Percentiles rank a stretch among this genome's conserved stretches.
phyloP scores from a whole-genome alignment of 2,888 invertebrate genomes.

The Hydrotaea diabolus region DNA sequence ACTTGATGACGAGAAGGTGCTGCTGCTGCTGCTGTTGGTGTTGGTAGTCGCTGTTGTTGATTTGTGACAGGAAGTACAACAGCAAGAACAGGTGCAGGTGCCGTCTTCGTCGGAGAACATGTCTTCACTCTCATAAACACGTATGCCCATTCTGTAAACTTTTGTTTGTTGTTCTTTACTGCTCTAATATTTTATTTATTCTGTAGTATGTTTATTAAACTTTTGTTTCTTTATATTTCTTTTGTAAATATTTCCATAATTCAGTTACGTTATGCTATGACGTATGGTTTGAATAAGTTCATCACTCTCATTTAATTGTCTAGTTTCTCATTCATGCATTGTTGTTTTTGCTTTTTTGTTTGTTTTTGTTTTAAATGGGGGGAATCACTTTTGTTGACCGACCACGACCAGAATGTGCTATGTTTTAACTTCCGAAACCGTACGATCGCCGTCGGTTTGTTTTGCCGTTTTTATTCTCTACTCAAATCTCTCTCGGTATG shows the following conservation, averaged over 20 bases:
- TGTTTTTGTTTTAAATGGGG: slow-evolving; percentile 44
- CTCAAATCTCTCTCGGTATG: neutral
- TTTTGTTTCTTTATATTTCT: neutral
- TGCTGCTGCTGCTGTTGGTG: slow-evolving; percentile 25
- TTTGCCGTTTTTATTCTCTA: slow-evolving; percentile 4
- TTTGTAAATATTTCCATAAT: neutral
- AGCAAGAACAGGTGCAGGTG: neutral
- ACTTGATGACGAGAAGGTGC: slow-evolving; percentile 18
- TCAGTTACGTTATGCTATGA: slow-evolving; percentile 3
- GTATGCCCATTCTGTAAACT: slow-evolving; percentile 72
- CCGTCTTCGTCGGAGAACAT: slow-evolving; percentile 72
- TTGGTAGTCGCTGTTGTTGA: slow-evolving; percentile 42
- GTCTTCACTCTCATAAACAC: slow-evolving; percentile 73
- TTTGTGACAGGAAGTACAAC: neutral
- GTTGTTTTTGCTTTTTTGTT: slow-evolving; percentile 3
- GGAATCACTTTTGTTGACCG: slow-evolving; percentile 61
- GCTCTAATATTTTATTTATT: neutral
- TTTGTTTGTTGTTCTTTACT: slow-evolving; percentile 23
- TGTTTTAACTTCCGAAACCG: slow-evolving; percentile 23
- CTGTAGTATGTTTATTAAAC: too few relatives aligned
- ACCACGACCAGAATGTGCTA: neutral
- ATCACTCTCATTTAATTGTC: neutral
- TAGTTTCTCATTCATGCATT: slow-evolving; percentile 5
- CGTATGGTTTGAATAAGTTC: slow-evolving; percentile 20
- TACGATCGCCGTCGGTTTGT: slow-evolving; percentile 5